Evolutionary conservation across 1,140 invertebrate genomes (phyloP), one percentile per base, ranked within the genome.

Genomic region (Xylocopa sonorina): DNA sequence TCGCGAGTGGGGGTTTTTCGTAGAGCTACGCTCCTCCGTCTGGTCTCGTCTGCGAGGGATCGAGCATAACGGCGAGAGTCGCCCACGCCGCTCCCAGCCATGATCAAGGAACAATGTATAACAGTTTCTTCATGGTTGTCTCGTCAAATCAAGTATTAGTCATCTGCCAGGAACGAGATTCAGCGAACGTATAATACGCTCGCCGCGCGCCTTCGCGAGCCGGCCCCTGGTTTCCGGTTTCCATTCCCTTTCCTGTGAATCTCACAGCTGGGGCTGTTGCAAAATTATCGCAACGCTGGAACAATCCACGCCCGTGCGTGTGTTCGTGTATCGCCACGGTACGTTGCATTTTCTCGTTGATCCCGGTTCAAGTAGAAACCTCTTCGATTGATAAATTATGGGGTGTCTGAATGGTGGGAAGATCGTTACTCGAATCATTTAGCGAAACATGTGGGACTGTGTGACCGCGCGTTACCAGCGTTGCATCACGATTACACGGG

Each of bases 31-130:
- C n/a, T 16, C 3, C n/a, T 16, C 3, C 0, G 24, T 50, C 43
- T 38, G 24, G 21, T 50, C 43, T 27, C 71, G 55, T 58, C 69
- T 46, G n/a, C 60, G 48, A 6, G 16, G 27, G 38, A 43, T 64
- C 53, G 50, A 67, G 51, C 80, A 79, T 89, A 89, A 82, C 84
- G 85, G 87, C 79, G 82, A 69, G 86, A 81, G 81, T 78, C 90
- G 90, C 90, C 90, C 89, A 91, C 90, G 85, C 82, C 50, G 57
- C 69, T 78, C 46, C 80, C 87, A 86, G 85, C 85, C 83, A 62
- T 76, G 85, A 89, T 89, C 89, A 85, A 85, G 87, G 89, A 88
- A 90, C 90, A 91, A 91, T 91, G 89, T 91, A 89, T 91, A 91
- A 91, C 90, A 91, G 83, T 91, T 89, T 87, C 90, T 90, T 90